Evolutionary conservation across 2,888 invertebrate genomes (phyloP), one percentile per base, ranked within the genome.

Genomic region (Trachelus tabidus): DNA sequence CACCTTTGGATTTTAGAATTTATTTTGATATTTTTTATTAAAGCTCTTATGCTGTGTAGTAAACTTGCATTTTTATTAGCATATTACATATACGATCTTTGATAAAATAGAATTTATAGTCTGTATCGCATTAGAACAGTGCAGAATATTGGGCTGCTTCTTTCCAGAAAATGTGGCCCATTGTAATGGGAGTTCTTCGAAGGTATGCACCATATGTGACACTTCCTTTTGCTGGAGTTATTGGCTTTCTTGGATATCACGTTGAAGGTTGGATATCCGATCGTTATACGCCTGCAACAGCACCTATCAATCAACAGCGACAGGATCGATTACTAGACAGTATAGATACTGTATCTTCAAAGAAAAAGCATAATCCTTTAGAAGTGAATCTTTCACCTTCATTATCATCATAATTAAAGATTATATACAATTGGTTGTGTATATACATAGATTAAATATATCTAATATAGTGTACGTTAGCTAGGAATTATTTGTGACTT

Each of bases 171-270:
- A 97, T 98, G 97, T 96, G 96, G 95, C 96, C 96, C 0, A 87
- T 96, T 77, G 78, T 96, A 68, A 89, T 95, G 89, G 93, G 94
- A 79, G 92, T 95, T 76, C 84, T 96, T 34, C 92, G 96, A 76
- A 92, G 94, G 3, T 97, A 97, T 90, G 96, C 96, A 0, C 96
- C 96, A 0, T 95, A 95, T 83, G 92, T 98, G 68, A 96, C 96
- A 0, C 91, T 98, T 71, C 98, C 98, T 0, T 93, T 97, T 81
- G 98, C 97, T 0, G 96, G 94, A 0, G 92, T 97, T 0, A 93
- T 98, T 35, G 98, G 98, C 6, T 93, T 96, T 77, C 92, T 98
- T 85, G 98, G 98, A 35, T 98, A 98, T 90, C 96, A 97, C 86
- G 84, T 98, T 81, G 98, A 98, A 92, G 94, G 93, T 77, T 90